These are phyloP conservation scores for Hipposideros armiger DNA, from an alignment of 2,113 vertebrate genomes.

Conservation along the genomic window DNA sequence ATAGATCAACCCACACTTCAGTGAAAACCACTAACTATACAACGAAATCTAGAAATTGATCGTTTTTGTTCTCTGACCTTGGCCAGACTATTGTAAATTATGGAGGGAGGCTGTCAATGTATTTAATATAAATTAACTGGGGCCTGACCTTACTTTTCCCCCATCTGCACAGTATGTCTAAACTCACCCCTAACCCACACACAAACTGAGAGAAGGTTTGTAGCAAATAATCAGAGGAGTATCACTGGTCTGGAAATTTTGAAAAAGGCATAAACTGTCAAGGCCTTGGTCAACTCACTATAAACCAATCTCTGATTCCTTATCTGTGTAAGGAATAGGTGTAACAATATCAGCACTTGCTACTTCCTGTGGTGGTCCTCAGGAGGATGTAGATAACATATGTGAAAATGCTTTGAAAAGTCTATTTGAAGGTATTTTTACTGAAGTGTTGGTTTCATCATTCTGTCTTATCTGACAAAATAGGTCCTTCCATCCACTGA, in stretches of 20 bases:
- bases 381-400: background rate
- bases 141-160: background rate
- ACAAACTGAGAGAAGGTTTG: background rate
- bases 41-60: constrained; percentile 60
- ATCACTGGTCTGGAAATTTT: background rate
- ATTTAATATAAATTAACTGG: constrained; percentile 50
- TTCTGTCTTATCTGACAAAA: constrained; percentile 20
- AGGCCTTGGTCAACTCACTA: background rate
- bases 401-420: background rate
- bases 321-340: background rate
- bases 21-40: constrained; percentile 40
- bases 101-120: background rate
- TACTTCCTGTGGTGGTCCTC: background rate
- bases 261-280: constrained; percentile 39
- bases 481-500: background rate
- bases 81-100: constrained; percentile 7
- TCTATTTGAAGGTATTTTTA: background rate
- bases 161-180: background rate
- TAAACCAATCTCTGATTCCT: background rate
- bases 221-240: background rate
- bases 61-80: constrained; percentile 48
- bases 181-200: background rate
- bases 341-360: background rate
- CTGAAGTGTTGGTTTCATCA: background rate
- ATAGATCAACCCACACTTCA: constrained; percentile 35